A percentile compares a stretch with the other conserved stretches of the same genome.
Conservation (phyloP, 2,113 vertebrate species). For the Pygoscelis adeliae region DNA sequence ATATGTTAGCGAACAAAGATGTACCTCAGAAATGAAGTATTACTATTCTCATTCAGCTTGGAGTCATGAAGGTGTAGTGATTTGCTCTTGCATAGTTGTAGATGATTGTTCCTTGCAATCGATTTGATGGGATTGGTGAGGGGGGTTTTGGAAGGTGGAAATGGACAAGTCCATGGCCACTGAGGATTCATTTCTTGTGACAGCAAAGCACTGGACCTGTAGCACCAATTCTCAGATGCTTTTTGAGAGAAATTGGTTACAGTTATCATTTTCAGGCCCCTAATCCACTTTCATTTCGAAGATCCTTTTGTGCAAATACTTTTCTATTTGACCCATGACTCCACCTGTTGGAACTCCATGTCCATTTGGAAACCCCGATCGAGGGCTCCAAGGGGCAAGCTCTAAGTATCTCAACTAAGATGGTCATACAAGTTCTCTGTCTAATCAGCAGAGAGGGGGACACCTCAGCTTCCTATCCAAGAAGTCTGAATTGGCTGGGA, state of each 20-base stretch:
- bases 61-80: neutral
- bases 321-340: neutral
- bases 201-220: neutral
- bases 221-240: neutral
- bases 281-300: neutral
- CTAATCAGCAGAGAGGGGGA: neutral
- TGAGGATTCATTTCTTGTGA: neutral
- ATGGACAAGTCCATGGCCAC: neutral
- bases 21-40: neutral
- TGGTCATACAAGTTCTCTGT: neutral
- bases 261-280: rapidly evolving
- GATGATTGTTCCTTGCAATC: neutral
- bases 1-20: neutral
- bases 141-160: neutral
- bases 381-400: neutral
- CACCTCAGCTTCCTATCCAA: neutral
- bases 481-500: neutral
- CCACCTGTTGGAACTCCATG: neutral
- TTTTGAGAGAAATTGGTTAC: neutral
- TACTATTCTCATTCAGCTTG: neutral
- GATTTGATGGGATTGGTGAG: neutral
- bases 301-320: neutral
- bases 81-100: neutral
- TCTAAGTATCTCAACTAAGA: neutral
- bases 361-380: neutral